Percentiles rank a stretch among this genome's conserved stretches.
Conservation (phyloP, 2,113 vertebrate species). For the Saccopteryx leptura region DNA sequence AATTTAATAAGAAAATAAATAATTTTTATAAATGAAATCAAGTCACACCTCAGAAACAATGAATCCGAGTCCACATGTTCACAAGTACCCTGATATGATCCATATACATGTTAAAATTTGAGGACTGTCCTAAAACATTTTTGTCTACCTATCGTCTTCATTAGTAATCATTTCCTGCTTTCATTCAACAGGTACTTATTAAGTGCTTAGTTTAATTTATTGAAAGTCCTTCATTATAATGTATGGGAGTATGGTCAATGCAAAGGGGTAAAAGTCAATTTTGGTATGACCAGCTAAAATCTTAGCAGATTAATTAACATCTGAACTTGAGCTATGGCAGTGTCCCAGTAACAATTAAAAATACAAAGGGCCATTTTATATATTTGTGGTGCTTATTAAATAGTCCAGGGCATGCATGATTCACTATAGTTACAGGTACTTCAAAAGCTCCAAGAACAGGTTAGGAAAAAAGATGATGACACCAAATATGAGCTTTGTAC, state of each 20-base stretch:
- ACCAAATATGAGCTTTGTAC: neutral
- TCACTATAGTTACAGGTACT: neutral
- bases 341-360: neutral
- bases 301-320: neutral
- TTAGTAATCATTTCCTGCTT: neutral
- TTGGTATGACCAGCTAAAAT: neutral
- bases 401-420: neutral
- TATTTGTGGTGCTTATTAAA: neutral
- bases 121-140: neutral
- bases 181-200: neutral
- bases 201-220: neutral
- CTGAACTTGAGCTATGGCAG: neutral
- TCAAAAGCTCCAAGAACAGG: neutral
- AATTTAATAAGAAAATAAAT: neutral
- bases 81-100: neutral
- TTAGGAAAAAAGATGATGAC: neutral
- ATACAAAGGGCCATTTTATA: neutral
- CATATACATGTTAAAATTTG: neutral
- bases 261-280: neutral
- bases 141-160: neutral
- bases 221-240: conserved; percentile 15
- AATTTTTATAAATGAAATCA: neutral
- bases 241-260: neutral
- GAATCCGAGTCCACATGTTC: neutral
- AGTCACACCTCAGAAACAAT: neutral